These are phyloP conservation scores for Plemyria rubiginata DNA, from an alignment of 2,888 invertebrate species.

Conservation along the genomic window DNA sequence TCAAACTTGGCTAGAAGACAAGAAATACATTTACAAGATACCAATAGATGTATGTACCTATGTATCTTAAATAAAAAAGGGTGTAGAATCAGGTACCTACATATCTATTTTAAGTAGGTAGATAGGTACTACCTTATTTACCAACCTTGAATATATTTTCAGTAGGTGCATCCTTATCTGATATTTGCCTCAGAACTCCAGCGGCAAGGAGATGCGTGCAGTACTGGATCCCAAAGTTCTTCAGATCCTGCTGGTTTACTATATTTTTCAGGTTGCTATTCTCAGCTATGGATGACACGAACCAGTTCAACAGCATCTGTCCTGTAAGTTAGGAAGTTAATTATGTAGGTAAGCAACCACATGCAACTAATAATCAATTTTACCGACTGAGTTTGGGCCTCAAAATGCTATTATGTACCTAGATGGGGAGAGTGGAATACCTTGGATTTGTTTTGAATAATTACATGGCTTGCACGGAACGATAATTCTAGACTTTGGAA, in stretches of 20 bases:
- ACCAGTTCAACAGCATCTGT: slow-evolving; percentile 96
- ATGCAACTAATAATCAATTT: too few species aligned
- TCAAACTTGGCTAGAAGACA: slow-evolving; percentile 89
- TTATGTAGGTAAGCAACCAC: too few species aligned
- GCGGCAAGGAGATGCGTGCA: slow-evolving; percentile 95
- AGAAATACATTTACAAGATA: slow-evolving; percentile 48
- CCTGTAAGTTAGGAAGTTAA: too few species aligned
- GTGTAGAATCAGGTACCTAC: neutral
- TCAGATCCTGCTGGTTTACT: slow-evolving; percentile 89
- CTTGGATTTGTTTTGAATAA: neutral
- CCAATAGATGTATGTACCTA: too few species aligned
- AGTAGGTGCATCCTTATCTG: slow-evolving; percentile 88
- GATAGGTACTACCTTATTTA: neutral
- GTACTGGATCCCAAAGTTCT: slow-evolving; percentile 91
- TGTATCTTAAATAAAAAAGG: too few species aligned
- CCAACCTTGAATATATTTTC: slow-evolving; percentile 89
- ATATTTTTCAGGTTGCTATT: slow-evolving; percentile 87
- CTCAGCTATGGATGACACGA: slow-evolving; percentile 91
- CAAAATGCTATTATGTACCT: too few species aligned
- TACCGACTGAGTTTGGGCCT: too few species aligned
- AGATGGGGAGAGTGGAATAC: neutral
- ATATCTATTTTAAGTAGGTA: neutral
- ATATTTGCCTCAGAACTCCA: slow-evolving; percentile 92
- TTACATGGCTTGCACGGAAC: too few species aligned
- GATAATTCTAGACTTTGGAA: too few species aligned